Conservation (phyloP, 2,888 invertebrate species). For the Amblyjoppa proteus region DNA sequence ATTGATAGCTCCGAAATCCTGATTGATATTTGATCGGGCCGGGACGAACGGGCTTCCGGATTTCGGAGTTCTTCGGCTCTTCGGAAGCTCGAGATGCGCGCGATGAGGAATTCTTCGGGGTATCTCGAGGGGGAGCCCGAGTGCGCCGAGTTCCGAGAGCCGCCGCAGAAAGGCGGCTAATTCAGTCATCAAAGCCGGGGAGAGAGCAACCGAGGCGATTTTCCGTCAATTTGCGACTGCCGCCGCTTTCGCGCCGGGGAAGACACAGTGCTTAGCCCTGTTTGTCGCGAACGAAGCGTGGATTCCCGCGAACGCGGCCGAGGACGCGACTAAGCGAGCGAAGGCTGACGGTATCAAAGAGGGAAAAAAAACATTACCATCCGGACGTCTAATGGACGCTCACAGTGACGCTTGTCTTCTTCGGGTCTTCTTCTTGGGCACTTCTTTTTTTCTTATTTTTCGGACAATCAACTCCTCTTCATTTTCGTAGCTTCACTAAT, state of each 20-base stretch:
- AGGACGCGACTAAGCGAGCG: conserved; percentile 43
- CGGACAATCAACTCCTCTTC: conserved; percentile 27
- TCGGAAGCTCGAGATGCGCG: background rate
- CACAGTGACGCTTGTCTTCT: conserved; percentile 68
- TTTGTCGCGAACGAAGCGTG: conserved; percentile 76
- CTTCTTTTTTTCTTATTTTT: conserved; percentile 45
- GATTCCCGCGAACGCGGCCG: conserved; percentile 73
- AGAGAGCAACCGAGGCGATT: conserved; percentile 76
- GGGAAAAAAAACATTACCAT: conserved; percentile 76
- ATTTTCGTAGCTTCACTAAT: conserved; percentile 49
- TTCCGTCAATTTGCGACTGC: conserved; percentile 81
- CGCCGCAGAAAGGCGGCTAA: conserved; percentile 77
- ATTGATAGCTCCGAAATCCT: conserved; percentile 22
- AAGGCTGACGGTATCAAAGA: conserved; percentile 73
- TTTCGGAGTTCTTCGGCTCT: conserved; percentile 25
- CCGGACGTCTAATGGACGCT: conserved; percentile 79
- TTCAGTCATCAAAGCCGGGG: conserved; percentile 82
- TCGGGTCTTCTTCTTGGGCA: conserved; percentile 49
- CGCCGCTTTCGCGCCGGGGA: conserved; percentile 73
- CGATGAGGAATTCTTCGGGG: background rate
- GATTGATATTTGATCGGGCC: conserved; percentile 41
- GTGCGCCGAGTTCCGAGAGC: conserved; percentile 4
- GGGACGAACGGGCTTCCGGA: conserved; percentile 8
- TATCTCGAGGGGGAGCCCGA: conserved; percentile 4
- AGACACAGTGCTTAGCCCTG: conserved; percentile 75